Base-by-base conservation (phyloP, 2,797 vertebrate species). In the Prionace glauca region DNA sequence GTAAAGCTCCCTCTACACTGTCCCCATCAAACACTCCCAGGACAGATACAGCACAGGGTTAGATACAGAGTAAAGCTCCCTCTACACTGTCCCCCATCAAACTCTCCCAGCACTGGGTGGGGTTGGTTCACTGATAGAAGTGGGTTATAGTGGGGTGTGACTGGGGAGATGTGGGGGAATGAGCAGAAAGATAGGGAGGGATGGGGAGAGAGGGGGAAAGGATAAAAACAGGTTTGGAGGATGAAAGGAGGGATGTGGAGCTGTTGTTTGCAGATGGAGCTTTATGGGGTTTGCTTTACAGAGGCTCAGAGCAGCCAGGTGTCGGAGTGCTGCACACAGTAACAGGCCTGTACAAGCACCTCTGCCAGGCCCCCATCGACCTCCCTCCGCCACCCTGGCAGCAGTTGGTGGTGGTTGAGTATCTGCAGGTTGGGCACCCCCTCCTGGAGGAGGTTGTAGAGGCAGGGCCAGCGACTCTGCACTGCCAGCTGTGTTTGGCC, bases 241-340 rank as follows among this genome's bases (percentile, higher is more conserved):
- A 86, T 97, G 65, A 50, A 72, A 11, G 87, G 11, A 87, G 90
- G 77, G 74, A 4, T 18, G 14, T 20, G 65, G 96, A 97, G 71
- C 97, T 96, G 32, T 74, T 95, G 96, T 65, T 0, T 72, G 96
- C 96, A 72, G 96, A 96, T 20, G 16, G 67, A 20, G 3, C 20
- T 20, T 90, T 56, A 56, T 4, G 41, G 26, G 36, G 18, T 50
- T 90, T 50, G 8, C 18, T 9, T 74, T 74, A 9, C 29, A 29
- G 72, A 74, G 7, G 74, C 0, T 79, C 91, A 96, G 8, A 96
- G 96, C 8, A 98, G 96, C 98, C 98, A 98, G 95, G 98, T 98
- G 96, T 98, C 98, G 1, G 98, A 97, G 96, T 98, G 98, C 95
- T 98, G 98, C 29, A 98, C 97, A 92, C 98, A 98, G 96, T 98